These are phyloP conservation scores for Halichondria panicea DNA, from an alignment of 37 sponge, comb jelly and placozoan species.

Conservation along the genomic window DNA sequence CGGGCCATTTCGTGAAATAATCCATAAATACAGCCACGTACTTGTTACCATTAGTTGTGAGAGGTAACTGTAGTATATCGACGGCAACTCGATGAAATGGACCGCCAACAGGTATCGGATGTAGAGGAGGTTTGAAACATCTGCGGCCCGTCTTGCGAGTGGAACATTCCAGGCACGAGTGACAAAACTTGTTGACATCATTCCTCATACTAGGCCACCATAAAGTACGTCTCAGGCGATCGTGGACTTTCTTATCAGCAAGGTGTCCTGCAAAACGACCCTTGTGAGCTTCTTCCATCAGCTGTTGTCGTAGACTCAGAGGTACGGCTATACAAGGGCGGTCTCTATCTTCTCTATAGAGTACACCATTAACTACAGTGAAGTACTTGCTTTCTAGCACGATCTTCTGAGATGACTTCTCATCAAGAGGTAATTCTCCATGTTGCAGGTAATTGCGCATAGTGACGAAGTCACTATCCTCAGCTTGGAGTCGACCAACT, in stretches of 20 bases:
- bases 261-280: conserved; percentile 45
- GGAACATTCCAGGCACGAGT: conserved; percentile 38
- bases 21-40: conserved; percentile 60
- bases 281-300: conserved; percentile 20
- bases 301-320: background rate
- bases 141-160: conserved; percentile 18
- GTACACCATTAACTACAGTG: background rate
- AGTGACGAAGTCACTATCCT: background rate
- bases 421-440: background rate
- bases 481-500: background rate
- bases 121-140: conserved; percentile 12
- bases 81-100: conserved; percentile 59
- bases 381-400: background rate
- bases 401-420: background rate
- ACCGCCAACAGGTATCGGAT: conserved; percentile 53
- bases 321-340: background rate
- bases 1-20: conserved; percentile 71
- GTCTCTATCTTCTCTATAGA: background rate
- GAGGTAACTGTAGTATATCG: conserved; percentile 49
- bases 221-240: background rate
- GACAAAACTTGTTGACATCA: conserved; percentile 38
- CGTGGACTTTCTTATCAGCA: conserved; percentile 33
- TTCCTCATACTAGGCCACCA: conserved; percentile 53
- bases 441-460: background rate
- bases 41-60: conserved; percentile 36